Evolutionary conservation across 2,797 vertebrate species (phyloP).

Genomic region (Falco rusticolus): DNA sequence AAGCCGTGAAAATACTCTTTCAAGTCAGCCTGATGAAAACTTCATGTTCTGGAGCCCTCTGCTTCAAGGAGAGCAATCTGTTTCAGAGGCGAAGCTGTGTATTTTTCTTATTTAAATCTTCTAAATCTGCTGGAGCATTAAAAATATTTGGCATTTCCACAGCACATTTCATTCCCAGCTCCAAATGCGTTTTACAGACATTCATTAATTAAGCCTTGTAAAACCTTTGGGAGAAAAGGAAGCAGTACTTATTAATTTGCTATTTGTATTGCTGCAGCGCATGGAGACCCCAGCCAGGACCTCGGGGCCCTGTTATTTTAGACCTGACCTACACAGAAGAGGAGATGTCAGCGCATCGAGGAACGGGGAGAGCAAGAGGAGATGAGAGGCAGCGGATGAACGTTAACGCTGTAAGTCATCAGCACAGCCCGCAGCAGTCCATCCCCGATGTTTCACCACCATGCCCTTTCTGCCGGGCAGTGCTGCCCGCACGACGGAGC

Average conservation of each 20-base stretch:
- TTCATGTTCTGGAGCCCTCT: slow-evolving; percentile 55
- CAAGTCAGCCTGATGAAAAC: slow-evolving; percentile 67
- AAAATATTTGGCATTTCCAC: slow-evolving; percentile 70
- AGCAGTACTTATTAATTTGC: slow-evolving; percentile 56
- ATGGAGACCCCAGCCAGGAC: slow-evolving; percentile 36
- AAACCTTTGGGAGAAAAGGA: slow-evolving; percentile 55
- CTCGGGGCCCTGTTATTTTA: slow-evolving; percentile 43
- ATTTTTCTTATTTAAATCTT: slow-evolving; percentile 70
- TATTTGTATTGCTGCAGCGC: slow-evolving; percentile 47
- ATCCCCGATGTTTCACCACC: rapidly evolving
- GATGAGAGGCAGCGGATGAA: neutral
- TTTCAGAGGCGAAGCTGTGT: slow-evolving; percentile 52
- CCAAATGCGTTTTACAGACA: slow-evolving; percentile 59
- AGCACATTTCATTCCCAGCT: slow-evolving; percentile 68
- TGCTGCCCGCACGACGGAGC: neutral
- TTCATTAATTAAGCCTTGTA: slow-evolving; percentile 63
- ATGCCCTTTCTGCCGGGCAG: neutral
- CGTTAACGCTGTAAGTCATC: neutral
- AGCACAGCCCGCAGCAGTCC: neutral
- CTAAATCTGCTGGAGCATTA: slow-evolving; percentile 69
- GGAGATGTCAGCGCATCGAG: neutral
- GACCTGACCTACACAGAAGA: neutral
- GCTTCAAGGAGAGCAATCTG: slow-evolving; percentile 60
- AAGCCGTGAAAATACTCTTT: slow-evolving; percentile 58
- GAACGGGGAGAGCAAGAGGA: neutral